phyloP scores from a whole-genome alignment of 2,888 invertebrate species.

The Mylabris sibirica region DNA sequence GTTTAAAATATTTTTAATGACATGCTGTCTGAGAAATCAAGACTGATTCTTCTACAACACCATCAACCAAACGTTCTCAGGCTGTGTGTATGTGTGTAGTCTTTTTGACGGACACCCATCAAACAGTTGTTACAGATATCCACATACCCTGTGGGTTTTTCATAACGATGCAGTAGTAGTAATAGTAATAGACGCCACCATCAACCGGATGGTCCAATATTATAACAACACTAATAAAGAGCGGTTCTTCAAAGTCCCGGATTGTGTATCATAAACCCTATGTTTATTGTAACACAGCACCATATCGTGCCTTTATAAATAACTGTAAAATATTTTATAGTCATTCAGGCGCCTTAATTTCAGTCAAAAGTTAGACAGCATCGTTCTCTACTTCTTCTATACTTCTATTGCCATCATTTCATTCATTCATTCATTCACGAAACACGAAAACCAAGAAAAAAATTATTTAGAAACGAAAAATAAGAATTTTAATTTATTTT shows the following conservation, averaged over 20 bases:
- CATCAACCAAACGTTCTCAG: slow-evolving; percentile 29
- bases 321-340: slow-evolving; percentile 58
- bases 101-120: slow-evolving; percentile 6
- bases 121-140: slow-evolving; percentile 27
- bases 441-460: neutral
- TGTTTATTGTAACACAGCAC: slow-evolving; percentile 59
- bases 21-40: slow-evolving; percentile 25
- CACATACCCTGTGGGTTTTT: slow-evolving; percentile 22
- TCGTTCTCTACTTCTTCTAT: neutral
- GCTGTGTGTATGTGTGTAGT: slow-evolving; percentile 6
- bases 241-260: slow-evolving; percentile 56
- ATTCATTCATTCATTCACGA: neutral
- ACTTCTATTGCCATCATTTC: neutral
- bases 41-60: slow-evolving; percentile 11
- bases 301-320: slow-evolving; percentile 58
- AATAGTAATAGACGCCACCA: slow-evolving; percentile 18
- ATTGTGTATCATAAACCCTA: slow-evolving; percentile 56
- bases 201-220: slow-evolving; percentile 40
- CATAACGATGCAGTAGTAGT: neutral
- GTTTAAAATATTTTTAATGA: slow-evolving; percentile 16
- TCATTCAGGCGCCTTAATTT: slow-evolving; percentile 56
- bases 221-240: slow-evolving; percentile 43
- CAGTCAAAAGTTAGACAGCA: slow-evolving; percentile 34
- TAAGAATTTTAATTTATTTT: neutral
- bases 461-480: too few species aligned